Conservation (phyloP, 2,888 invertebrate genomes). For the Ellobium chinense region DNA sequence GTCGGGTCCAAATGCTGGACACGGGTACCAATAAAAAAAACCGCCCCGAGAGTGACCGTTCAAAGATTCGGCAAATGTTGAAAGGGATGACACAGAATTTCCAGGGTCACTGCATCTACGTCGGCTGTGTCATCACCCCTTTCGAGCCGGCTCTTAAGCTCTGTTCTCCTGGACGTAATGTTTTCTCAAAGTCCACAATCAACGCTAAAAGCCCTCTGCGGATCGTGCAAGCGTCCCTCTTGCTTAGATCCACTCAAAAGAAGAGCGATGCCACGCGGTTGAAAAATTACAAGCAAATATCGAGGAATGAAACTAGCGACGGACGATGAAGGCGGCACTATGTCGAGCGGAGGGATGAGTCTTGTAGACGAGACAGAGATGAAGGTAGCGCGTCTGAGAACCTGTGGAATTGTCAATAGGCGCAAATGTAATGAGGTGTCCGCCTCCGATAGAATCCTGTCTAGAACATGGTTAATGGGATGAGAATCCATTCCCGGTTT, state of each 20-base stretch:
- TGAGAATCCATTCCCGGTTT: slow-evolving; percentile 7
- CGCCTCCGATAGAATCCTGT: neutral
- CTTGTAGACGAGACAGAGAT: neutral
- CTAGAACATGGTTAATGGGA: slow-evolving; percentile 10
- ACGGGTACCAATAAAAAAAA: neutral
- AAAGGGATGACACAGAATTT: neutral
- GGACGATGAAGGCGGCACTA: neutral
- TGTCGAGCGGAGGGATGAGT: neutral
- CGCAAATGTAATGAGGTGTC: slow-evolving; percentile 31
- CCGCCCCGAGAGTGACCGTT: neutral
- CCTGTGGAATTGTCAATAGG: neutral
- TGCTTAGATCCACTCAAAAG: no score
- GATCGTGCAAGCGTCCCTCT: no score
- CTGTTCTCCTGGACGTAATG: neutral
- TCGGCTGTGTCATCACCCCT: neutral
- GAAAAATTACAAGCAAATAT: slow-evolving; percentile 31
- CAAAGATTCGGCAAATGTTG: neutral
- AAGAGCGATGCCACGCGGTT: neutral
- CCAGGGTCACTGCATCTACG: slow-evolving; percentile 1
- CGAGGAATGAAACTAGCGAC: neutral
- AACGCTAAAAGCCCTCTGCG: neutral
- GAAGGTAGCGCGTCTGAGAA: neutral
- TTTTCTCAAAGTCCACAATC: neutral
- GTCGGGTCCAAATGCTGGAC: neutral
- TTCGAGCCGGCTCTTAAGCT: neutral